Percentiles rank a stretch among this genome's conserved stretches.
Conservation (phyloP, 2,113 vertebrate species). For the Salvelinus sp. region DNA sequence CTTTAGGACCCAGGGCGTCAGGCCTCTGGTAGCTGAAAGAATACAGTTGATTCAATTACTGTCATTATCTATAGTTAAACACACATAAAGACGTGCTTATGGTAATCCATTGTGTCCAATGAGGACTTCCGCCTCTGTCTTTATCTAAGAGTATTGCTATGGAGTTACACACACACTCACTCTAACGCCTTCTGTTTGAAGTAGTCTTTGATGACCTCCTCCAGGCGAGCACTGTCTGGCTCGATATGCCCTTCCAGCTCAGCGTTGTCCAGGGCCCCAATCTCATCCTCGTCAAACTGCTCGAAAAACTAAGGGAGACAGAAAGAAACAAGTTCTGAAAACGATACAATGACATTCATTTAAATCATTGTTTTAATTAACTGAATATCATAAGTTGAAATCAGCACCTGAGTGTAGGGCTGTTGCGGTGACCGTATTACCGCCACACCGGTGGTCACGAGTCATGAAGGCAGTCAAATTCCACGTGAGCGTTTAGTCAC, state of each 20-base stretch:
- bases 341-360: no score
- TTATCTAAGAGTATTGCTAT: background rate
- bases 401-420: no score
- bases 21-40: constrained; percentile 68
- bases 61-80: background rate
- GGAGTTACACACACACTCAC: constrained; percentile 66
- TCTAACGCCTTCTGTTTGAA: constrained; percentile 86
- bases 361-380: no score
- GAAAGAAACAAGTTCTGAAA: background rate
- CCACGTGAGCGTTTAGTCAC: no score
- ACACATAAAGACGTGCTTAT: background rate
- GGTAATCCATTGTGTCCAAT: background rate
- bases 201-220: constrained; percentile 89
- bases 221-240: constrained; percentile 80
- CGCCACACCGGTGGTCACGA: no score
- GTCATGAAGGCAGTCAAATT: no score
- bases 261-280: constrained; percentile 91
- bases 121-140: background rate
- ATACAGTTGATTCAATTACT: background rate
- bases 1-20: constrained; percentile 77
- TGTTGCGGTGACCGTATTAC: no score
- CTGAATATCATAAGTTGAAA: no score
- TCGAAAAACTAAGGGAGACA: constrained; percentile 83
- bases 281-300: constrained; percentile 95
- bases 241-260: constrained; percentile 92